A percentile compares a stretch with the other conserved stretches of the same genome.
Evolutionary conservation across 2,888 invertebrate genomes (phyloP).

Genomic region (Conomelus anceps): DNA sequence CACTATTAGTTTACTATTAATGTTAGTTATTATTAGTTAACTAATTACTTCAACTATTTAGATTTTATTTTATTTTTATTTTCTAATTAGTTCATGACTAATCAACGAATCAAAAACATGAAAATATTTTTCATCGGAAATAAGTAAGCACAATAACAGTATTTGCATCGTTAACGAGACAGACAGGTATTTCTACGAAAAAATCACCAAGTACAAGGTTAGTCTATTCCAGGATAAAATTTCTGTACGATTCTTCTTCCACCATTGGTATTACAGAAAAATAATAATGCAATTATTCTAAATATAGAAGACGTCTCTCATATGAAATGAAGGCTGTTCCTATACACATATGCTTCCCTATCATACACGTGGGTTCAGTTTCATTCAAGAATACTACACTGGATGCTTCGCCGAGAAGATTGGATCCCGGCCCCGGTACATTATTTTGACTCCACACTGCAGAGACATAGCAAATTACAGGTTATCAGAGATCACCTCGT

Average conservation of each 20-base stretch:
- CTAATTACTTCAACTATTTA: no score
- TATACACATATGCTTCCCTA: not conserved
- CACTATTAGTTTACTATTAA: no score
- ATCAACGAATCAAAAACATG: no score
- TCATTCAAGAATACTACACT: not conserved
- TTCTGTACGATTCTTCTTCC: no score
- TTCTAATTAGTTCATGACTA: no score
- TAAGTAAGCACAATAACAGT: no score
- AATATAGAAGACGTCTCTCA: not conserved
- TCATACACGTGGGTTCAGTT: not conserved
- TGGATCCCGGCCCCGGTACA: no score
- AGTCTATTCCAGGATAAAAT: not conserved
- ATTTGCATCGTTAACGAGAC: no score
- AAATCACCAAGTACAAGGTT: not conserved
- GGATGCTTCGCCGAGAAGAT: not conserved
- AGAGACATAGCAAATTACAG: not conserved
- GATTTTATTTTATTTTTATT: no score
- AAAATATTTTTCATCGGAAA: no score
- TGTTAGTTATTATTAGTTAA: no score
- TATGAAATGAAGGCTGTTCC: not conserved
- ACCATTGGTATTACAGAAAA: not conserved
- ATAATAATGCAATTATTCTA: not conserved
- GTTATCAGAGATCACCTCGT: not conserved
- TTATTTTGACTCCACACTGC: not conserved
- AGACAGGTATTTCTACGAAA: not conserved